Evolutionary conservation across 1,140 invertebrate species (phyloP).

Genomic region (Drepana arcuata): DNA sequence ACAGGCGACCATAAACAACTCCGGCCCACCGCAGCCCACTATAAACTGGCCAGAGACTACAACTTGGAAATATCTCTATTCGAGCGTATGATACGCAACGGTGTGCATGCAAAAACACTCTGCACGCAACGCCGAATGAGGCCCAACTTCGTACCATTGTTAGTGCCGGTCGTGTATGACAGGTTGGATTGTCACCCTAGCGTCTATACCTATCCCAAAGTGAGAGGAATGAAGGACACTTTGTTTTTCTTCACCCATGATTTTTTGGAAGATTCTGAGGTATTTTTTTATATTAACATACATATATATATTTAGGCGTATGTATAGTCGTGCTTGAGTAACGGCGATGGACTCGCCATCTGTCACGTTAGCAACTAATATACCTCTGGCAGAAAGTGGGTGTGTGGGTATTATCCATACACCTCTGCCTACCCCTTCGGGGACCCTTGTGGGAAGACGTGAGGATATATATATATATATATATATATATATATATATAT

Average conservation of each 20-base stretch:
- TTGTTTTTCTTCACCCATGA: conserved; percentile 77
- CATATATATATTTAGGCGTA: too few relatives aligned
- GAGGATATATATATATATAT: too few relatives aligned
- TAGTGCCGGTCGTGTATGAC: conserved; percentile 77
- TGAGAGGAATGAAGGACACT: conserved; percentile 71
- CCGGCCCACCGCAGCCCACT: conserved; percentile 76
- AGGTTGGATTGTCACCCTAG: conserved; percentile 71
- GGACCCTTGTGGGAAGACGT: too few relatives aligned
- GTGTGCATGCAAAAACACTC: conserved; percentile 69
- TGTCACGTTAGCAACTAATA: too few relatives aligned
- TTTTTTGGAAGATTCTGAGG: conserved; percentile 65
- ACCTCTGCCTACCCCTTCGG: too few relatives aligned
- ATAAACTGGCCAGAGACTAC: conserved; percentile 74
- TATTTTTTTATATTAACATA: too few relatives aligned
- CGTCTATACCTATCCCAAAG: conserved; percentile 65
- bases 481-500: too few relatives aligned
- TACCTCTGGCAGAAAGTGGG: too few relatives aligned
- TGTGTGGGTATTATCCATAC: too few relatives aligned
- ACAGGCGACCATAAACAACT: conserved; percentile 86
- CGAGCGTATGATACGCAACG: conserved; percentile 79
- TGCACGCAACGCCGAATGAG: conserved; percentile 78
- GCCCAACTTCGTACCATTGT: conserved; percentile 73
- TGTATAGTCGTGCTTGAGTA: too few relatives aligned
- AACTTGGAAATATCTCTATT: conserved; percentile 82
- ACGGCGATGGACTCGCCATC: too few relatives aligned